These are phyloP conservation scores for Trissolcus brochymenae DNA, from an alignment of 2,888 invertebrate species.

Conservation along the genomic window DNA sequence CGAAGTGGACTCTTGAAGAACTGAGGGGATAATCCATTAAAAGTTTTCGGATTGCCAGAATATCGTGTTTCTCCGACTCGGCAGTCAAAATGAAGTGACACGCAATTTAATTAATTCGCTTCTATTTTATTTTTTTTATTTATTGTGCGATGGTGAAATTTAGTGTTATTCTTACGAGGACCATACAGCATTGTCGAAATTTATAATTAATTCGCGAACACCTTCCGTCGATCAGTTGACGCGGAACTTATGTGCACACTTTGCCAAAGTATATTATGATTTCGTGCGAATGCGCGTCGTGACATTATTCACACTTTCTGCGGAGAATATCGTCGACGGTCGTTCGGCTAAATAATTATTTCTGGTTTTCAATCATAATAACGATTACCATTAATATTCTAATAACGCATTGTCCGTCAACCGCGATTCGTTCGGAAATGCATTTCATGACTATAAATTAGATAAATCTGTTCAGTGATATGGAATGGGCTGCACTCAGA, in stretches of 20 bases:
- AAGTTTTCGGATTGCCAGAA: slow-evolving; percentile 35
- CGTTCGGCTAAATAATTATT: slow-evolving; percentile 42
- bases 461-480: slow-evolving; percentile 42
- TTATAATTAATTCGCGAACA: slow-evolving; percentile 28
- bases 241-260: background rate
- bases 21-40: slow-evolving; percentile 48
- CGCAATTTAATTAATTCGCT: slow-evolving; percentile 28
- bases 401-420: slow-evolving; percentile 34
- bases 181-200: background rate
- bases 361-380: slow-evolving; percentile 43
- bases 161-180: no score
- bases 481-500: slow-evolving; percentile 8
- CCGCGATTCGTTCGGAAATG: slow-evolving; percentile 29
- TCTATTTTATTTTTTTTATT: slow-evolving; percentile 20
- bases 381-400: slow-evolving; percentile 44
- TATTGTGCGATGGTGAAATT: no score
- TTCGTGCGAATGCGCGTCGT: slow-evolving; percentile 19
- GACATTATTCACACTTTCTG: slow-evolving; percentile 24
- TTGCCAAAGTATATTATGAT: slow-evolving; percentile 5
- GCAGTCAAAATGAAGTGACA: slow-evolving; percentile 35
- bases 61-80: slow-evolving; percentile 24
- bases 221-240: slow-evolving; percentile 5
- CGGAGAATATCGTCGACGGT: slow-evolving; percentile 37
- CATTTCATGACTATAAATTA: slow-evolving; percentile 49
- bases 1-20: slow-evolving; percentile 23